Conservation (phyloP, 2,113 vertebrate genomes). For the Ceyx margarethae region DNA sequence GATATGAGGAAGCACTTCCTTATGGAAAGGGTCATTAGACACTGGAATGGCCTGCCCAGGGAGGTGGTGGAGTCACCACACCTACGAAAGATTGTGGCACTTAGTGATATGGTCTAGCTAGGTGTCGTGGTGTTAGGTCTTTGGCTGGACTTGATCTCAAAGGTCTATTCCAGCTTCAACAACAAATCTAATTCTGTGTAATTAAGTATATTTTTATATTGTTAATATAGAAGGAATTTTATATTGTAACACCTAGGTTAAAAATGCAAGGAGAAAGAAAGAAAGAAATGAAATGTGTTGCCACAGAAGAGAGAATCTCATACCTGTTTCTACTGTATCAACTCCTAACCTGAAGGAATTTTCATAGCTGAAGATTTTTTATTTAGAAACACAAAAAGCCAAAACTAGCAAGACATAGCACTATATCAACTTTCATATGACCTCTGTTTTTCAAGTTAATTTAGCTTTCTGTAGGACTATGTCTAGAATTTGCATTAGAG, state of each 20-base stretch:
- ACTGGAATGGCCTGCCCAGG: too few relatives aligned
- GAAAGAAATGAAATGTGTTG: neutral
- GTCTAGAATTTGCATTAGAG: conserved; percentile 3
- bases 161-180: too few relatives aligned
- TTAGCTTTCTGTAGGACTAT: neutral
- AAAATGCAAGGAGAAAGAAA: neutral
- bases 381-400: neutral
- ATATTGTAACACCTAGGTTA: neutral
- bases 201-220: neutral
- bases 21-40: too few relatives aligned
- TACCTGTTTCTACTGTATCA: neutral
- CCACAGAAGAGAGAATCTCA: neutral
- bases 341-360: neutral
- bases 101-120: too few relatives aligned
- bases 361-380: neutral
- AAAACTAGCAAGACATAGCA: neutral
- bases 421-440: neutral
- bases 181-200: too few relatives aligned
- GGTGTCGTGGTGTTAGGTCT: too few relatives aligned
- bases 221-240: neutral
- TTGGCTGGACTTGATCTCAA: too few relatives aligned
- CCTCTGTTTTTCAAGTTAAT: conserved; percentile 9
- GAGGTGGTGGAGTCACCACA: too few relatives aligned
- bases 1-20: too few relatives aligned
- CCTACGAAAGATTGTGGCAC: too few relatives aligned